Conservation (phyloP, 2,888 invertebrate species). For the Ormyrus pomaceus region DNA sequence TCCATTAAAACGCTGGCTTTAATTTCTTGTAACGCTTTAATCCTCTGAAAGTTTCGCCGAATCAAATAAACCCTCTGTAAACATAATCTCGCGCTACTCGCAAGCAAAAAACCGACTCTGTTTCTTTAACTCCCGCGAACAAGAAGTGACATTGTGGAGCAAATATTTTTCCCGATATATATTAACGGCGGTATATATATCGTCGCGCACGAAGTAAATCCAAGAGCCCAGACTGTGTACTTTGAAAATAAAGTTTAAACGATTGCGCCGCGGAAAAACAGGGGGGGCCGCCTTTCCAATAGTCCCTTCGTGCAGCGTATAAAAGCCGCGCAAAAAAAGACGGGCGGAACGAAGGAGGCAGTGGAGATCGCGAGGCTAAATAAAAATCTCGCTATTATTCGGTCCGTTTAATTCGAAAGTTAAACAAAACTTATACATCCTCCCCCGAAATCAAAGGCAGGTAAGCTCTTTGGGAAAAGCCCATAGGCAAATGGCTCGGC, state of each 20-base stretch:
- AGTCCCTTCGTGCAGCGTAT: no score
- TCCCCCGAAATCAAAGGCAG: slow-evolving; percentile 33
- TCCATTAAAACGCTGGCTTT: no score
- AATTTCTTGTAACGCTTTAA: no score
- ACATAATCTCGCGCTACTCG: no score
- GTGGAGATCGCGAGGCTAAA: not conserved
- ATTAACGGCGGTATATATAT: not conserved
- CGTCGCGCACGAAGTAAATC: not conserved
- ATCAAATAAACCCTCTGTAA: no score
- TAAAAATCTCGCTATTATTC: slow-evolving; percentile 1
- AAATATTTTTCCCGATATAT: not conserved
- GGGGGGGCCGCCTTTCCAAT: not conserved
- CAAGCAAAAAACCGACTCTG: no score
- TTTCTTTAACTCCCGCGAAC: not conserved
- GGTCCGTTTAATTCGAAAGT: slow-evolving; percentile 42
- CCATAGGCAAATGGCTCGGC: not conserved
- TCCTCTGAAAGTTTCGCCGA: no score
- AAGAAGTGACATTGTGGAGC: not conserved
- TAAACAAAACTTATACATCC: slow-evolving; percentile 22
- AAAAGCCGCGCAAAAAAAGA: not conserved
- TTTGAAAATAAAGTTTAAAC: slow-evolving; percentile 7
- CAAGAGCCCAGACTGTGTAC: not conserved
- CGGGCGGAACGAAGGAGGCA: not conserved
- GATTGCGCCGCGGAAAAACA: not conserved
- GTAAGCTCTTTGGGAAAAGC: slow-evolving; percentile 22